Base-by-base conservation (phyloP, 2,113 vertebrate species). In the Leptocoma aspasia region DNA sequence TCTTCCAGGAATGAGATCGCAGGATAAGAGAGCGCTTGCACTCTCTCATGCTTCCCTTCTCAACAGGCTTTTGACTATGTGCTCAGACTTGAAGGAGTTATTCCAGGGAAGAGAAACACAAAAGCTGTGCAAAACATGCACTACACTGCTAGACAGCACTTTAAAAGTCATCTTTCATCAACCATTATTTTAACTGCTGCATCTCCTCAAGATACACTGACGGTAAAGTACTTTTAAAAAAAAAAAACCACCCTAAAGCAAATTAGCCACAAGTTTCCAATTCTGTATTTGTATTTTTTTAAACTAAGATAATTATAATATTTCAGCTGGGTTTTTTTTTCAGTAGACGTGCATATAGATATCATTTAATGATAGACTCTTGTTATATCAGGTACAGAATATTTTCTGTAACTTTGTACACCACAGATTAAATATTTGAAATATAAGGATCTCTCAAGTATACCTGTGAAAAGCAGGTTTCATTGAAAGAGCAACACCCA, bases 401-500 rank as follows among this genome's bases (percentile, higher is more conserved):
- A 39, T 39, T 39, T 39, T 10, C 39, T 39, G 39, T 37, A 69
- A 56, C 13, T 76, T 24, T 50, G n/a, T 8, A 72, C 44, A 60
- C 18, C 33, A 22, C 17, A 69, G 27, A 76, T 64, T 30, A 57
- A 65, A 70, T 42, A 47, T 30, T 41, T 60, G 47, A 73, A 59
- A 70, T 10, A 20, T 64, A 66, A 54, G 56, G 24, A 65, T 59
- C 18, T 16, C 41, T 83, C 61, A 52, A 23, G 9, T 8, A 35
- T 3, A 63, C 5, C 37, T 71, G 19, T 27, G 27, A 84, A 89
- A 94, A 77, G 76, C 63, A 83, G 39, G 37, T 19, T 91, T 76
- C 63, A 87, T 15, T 86, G 71, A 98, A 95, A 96, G 64, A 92
- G 35, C 45, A 96, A 97, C 96, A 95, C 44, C 57, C 31, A 90